phyloP scores from a whole-genome alignment of 2,888 invertebrate species.

The Ophonus ardosiacus region DNA sequence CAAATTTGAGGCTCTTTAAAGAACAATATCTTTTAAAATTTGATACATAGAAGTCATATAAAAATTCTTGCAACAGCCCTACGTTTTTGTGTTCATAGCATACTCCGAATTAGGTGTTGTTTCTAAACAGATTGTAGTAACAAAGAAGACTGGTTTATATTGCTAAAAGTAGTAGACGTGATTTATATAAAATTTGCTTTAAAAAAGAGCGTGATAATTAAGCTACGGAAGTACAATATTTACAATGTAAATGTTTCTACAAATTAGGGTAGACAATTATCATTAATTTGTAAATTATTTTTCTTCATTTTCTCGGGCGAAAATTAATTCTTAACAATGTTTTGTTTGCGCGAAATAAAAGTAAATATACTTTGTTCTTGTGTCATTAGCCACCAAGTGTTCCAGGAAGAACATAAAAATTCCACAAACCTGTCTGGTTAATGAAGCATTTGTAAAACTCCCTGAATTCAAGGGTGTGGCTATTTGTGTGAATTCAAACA shows the following conservation, averaged over 20 bases:
- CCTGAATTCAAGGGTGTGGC: conserved; percentile 33
- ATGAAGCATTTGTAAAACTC: conserved; percentile 39
- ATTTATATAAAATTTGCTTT: neutral
- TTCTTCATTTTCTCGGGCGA: neutral
- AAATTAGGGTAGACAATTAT: conserved; percentile 2
- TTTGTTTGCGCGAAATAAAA: conserved; percentile 24
- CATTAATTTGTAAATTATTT: conserved; percentile 5
- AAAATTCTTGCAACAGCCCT: no score
- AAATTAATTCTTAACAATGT: conserved; percentile 32
- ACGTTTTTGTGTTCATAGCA: no score
- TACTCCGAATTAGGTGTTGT: no score
- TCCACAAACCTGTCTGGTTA: conserved; percentile 31
- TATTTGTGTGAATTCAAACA: conserved; percentile 53
- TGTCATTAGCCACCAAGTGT: conserved; percentile 25
- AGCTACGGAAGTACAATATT: neutral
- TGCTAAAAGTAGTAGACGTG: neutral
- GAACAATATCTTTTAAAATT: no score
- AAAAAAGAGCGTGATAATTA: neutral
- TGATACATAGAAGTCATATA: no score
- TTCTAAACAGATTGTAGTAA: no score
- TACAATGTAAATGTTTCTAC: neutral
- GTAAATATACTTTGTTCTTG: conserved; percentile 32
- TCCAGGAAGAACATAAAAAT: conserved; percentile 43
- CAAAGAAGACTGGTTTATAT: no score
- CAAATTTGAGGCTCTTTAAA: no score